Percentiles rank a stretch among this genome's conserved stretches.
Evolutionary conservation across 2,797 vertebrate species (phyloP).

Genomic region (Coccyzus lansbergi): DNA sequence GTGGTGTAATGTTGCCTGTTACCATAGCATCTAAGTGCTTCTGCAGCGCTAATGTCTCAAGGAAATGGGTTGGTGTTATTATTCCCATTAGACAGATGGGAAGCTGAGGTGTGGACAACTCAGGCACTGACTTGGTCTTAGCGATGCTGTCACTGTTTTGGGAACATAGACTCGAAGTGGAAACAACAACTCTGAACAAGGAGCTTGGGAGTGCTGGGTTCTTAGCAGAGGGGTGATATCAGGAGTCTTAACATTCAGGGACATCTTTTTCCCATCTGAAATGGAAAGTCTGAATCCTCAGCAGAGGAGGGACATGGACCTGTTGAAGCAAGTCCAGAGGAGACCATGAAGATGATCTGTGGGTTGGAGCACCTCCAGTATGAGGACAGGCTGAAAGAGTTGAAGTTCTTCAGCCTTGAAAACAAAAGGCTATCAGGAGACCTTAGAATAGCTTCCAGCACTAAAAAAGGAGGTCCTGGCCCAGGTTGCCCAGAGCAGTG

Average conservation of each 20-base stretch:
- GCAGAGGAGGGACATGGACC: too few relatives aligned
- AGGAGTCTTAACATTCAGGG: not conserved
- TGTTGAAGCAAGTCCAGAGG: too few relatives aligned
- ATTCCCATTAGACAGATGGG: slow-evolving; percentile 27
- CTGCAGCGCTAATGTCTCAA: not conserved
- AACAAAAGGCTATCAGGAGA: too few relatives aligned
- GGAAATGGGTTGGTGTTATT: slow-evolving; percentile 3
- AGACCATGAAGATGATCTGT: too few relatives aligned
- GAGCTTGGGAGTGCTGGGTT: not conserved
- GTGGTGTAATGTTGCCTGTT: slow-evolving; percentile 39
- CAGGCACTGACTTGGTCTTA: not conserved
- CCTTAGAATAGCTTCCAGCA: too few relatives aligned
- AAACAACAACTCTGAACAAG: rapidly evolving
- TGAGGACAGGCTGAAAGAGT: too few relatives aligned
- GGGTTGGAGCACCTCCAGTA: too few relatives aligned
- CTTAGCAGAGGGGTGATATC: not conserved
- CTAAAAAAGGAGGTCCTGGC: too few relatives aligned
- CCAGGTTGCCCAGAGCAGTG: too few relatives aligned
- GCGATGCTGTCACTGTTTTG: not conserved
- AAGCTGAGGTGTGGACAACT: not conserved
- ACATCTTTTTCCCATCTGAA: not conserved
- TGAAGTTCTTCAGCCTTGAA: too few relatives aligned
- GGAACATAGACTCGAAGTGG: rapidly evolving
- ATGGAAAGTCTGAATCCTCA: too few relatives aligned
- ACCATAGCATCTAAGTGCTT: slow-evolving; percentile 55